Conservation (phyloP, 2,797 vertebrate genomes). For the Rhabdomys pumilio region DNA sequence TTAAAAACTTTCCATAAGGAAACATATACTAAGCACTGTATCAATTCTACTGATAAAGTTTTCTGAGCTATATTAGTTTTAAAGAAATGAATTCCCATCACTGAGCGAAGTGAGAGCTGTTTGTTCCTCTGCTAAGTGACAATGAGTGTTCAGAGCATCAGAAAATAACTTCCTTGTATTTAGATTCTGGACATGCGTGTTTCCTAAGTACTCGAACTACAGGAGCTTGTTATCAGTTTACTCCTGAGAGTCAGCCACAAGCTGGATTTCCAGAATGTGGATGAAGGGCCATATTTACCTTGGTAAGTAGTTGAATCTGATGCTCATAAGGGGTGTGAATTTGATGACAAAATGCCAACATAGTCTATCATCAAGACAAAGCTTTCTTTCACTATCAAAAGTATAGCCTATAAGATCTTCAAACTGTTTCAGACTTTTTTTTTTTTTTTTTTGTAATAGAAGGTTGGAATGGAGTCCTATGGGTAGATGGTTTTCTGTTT, state of each 20-base stretch:
- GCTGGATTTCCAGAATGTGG: too few relatives aligned
- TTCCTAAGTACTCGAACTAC: conserved; percentile 66
- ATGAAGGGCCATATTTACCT: conserved; percentile 67
- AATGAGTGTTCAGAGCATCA: conserved; percentile 76
- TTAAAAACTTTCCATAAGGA: not conserved
- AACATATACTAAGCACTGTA: not conserved
- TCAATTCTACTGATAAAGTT: not conserved
- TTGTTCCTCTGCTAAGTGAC: not conserved
- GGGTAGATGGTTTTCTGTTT: conserved; percentile 70
- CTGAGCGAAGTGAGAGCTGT: not conserved
- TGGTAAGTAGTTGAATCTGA: conserved; percentile 70
- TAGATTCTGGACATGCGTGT: conserved; percentile 29
- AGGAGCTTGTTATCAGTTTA: conserved; percentile 67
- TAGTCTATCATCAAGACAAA: conserved; percentile 62
- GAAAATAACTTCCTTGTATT: conserved; percentile 61
- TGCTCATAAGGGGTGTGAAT: conserved; percentile 62
- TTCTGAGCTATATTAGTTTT: conserved; percentile 56
- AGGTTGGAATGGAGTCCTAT: conserved; percentile 8
- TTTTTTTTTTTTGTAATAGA: conserved; percentile 1
- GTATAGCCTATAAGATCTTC: conserved; percentile 57
- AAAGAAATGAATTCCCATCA: conserved; percentile 49
- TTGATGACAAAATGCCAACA: conserved; percentile 53
- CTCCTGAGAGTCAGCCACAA: conserved; percentile 48
- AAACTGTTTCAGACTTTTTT: conserved; percentile 42
- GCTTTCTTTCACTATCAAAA: conserved; percentile 72